Conservation (phyloP, 2,888 invertebrate species). For the Timema cristinae region DNA sequence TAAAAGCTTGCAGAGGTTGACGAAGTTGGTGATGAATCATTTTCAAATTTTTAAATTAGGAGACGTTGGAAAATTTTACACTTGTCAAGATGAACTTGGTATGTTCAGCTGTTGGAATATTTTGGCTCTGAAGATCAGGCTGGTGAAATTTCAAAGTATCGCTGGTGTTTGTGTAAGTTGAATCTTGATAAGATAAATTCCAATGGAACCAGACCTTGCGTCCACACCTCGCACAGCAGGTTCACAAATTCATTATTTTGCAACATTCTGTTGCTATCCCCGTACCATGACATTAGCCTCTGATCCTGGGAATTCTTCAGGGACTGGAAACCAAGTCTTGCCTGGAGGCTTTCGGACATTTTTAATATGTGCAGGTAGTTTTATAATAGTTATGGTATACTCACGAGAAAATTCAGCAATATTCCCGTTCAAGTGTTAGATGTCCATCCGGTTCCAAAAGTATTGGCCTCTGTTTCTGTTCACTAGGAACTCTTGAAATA, state of each 20-base stretch:
- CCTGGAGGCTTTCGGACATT: constrained; percentile 2
- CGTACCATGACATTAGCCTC: not conserved
- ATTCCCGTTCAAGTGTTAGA: not conserved
- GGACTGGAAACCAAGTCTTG: not conserved
- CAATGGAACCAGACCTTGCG: not conserved
- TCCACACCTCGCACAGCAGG: not conserved
- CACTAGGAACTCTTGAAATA: not conserved
- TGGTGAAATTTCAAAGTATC: not conserved
- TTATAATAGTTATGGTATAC: not conserved
- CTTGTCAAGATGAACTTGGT: not conserved
- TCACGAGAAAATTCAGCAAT: not conserved
- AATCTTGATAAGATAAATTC: not conserved
- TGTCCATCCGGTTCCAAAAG: not conserved
- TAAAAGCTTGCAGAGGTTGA: too few species aligned
- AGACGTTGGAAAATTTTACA: not conserved
- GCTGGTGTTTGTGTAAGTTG: not conserved
- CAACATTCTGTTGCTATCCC: not conserved
- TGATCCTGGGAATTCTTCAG: not conserved
- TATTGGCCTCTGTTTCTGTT: not conserved
- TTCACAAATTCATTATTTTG: not conserved
- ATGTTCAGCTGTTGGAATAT: too few species aligned
- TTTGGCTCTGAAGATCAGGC: not conserved
- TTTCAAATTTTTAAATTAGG: too few species aligned
- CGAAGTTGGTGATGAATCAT: too few species aligned
- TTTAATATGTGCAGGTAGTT: not conserved